phyloP scores from a whole-genome alignment of 2,888 invertebrate species.

The Noctua pronuba region DNA sequence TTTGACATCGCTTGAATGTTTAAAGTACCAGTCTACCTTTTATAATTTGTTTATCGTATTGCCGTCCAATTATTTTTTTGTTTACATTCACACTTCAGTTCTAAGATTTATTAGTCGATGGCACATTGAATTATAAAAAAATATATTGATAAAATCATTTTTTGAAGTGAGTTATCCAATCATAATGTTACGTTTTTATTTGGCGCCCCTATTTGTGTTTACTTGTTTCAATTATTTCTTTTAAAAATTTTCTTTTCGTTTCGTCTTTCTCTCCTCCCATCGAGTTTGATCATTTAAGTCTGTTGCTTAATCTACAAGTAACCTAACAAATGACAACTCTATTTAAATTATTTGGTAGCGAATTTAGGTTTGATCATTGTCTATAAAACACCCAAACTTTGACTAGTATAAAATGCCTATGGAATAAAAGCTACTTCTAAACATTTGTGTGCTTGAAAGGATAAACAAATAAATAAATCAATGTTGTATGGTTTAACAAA shows the following conservation, averaged over 20 bases:
- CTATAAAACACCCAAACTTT: too few relatives aligned
- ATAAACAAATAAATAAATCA: too few relatives aligned
- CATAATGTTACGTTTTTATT: not conserved
- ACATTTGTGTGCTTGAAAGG: too few relatives aligned
- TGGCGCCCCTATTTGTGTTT: not conserved
- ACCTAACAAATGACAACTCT: too few relatives aligned
- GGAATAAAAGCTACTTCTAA: too few relatives aligned
- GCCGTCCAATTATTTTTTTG: constrained; percentile 45
- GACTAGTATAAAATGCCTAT: too few relatives aligned
- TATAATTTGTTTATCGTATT: constrained; percentile 42
- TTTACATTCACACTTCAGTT: constrained; percentile 26
- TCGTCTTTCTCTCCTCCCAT: not conserved
- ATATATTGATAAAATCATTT: constrained; percentile 6
- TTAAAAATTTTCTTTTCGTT: not conserved
- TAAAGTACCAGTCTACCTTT: constrained; percentile 18
- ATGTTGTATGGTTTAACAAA: too few relatives aligned
- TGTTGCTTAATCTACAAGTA: not conserved
- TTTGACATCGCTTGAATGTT: constrained; percentile 54
- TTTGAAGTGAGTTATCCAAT: not conserved
- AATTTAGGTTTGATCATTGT: too few relatives aligned
- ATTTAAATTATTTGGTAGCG: too few relatives aligned
- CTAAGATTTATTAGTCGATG: constrained; percentile 42
- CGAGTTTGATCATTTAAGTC: not conserved
- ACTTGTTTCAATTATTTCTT: not conserved
- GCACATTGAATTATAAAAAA: constrained; percentile 30